Evolutionary conservation across 1,140 invertebrate genomes (phyloP).

Genomic region (Gryllus bimaculatus): DNA sequence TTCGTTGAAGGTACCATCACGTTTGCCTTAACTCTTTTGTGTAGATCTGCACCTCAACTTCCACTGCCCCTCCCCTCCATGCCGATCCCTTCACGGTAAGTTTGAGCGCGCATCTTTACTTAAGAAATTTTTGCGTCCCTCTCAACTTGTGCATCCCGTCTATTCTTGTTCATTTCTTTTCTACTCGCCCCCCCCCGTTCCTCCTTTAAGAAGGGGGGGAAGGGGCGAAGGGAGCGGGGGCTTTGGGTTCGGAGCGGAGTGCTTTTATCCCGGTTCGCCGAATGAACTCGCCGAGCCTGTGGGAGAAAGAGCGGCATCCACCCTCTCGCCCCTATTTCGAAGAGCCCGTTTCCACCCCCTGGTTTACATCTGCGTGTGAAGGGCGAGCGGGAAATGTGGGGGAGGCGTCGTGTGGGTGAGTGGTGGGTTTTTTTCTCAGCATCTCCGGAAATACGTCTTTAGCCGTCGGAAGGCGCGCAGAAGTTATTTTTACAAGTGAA

Average conservation of each 20-base stretch:
- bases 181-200: background rate
- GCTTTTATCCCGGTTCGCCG: background rate
- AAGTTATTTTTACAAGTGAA: no score
- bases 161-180: conserved; percentile 1
- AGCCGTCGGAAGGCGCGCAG: no score
- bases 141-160: background rate
- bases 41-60: background rate
- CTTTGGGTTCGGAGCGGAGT: background rate
- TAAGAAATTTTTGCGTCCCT: background rate
- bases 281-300: background rate
- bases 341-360: no score
- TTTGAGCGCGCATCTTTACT: background rate
- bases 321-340: no score
- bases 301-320: no score
- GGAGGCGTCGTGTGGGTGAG: no score
- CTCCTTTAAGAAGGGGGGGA: background rate
- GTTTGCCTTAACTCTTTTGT: background rate
- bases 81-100: background rate
- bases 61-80: background rate
- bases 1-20: no score
- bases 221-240: background rate
- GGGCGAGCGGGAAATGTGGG: no score
- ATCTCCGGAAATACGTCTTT: no score
- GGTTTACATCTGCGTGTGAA: no score
- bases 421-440: no score